Evolutionary conservation across 2,888 invertebrate genomes (phyloP), one percentile per base, ranked within the genome.

Genomic region (Holacanthella duospinosa): DNA sequence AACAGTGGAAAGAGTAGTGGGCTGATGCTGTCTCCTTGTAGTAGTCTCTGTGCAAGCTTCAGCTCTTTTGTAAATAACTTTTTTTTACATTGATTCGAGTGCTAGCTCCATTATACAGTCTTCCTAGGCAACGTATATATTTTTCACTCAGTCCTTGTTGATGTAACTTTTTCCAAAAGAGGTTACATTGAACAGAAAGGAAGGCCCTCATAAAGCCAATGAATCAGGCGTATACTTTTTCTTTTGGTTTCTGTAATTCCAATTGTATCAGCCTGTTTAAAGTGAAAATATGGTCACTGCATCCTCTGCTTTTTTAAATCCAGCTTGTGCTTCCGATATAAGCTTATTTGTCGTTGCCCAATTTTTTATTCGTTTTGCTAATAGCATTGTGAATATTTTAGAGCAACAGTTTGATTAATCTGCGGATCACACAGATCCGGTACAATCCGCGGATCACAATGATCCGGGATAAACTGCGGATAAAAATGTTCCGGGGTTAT

Each of bases 191-290:
- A 16, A 36, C 16, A 36, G 36, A 36, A 9, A 16, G 12, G 6
- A 55, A 25, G 55, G 12, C 24, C n/a, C 27, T 24, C 4, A 4
- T 26, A 55, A 55, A 55, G 26, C 26, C 55, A 6, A 55, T 55
- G 55, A 55, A 55, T 55, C 21, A 27, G 27, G 55, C 55, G 26
- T 55, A 55, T 4, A 55, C 21, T 25, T 55, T 55, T 16, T n/a
- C n/a, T n/a, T n/a, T n/a, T n/a, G n/a, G n/a, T 6, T 36, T 36
- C 9, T 16, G 36, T 16, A 16, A 9, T 6, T 16, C 36, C 36
- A 36, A 16, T 36, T 36, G 36, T 9, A 36, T 36, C 16, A 16
- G 9, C 16, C 9, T 16, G 16, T 6, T 36, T 36, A 36, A 36
- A 16, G 36, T 36, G 36, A 36, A 36, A 36, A 36, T 16, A 16